Base-by-base conservation (phyloP, 2,888 invertebrate genomes). In the Escarpia spicata region DNA sequence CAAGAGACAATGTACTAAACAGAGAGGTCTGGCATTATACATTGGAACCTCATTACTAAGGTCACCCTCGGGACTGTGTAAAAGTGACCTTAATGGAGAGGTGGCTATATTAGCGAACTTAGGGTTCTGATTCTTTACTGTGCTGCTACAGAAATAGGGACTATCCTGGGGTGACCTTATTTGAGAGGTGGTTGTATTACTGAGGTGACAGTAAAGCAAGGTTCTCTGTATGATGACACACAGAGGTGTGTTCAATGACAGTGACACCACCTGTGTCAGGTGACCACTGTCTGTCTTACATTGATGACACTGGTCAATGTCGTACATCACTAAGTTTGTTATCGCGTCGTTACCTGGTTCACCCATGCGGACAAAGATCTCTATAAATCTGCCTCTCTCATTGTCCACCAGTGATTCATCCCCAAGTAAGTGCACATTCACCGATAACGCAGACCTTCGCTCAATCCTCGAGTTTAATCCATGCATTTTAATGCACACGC, bases 401-500 rank as follows among this genome's bases (percentile, higher is more conserved):
- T 2, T 26, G 75, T n/a, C 75, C 75, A 75, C 26, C 75, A 75
- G 75, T 75, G 75, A 75, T 26, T 75, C 75, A 75, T 75, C n/a
- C 26, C n/a, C 26, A 15, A 75, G n/a, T 75, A 52, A 52, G 52
- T 52, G 52, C 19, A 26, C 75, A 75, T 75, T 75, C 75, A 75
- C 75, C 6, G 75, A 75, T 75, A 75, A 75, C 26, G 26, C 75
- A 75, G 75, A 75, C 75, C 75, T 52, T 52, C 9, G 52, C 52
- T 12, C 75, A 75, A 75, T 75, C 75, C 75, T 26, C 6, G 75
- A 75, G 75, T 75, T 75, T 75, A 75, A 75, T 75, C 75, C 75
- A 75, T 75, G 75, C 75, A 75, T 75, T 75, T 75, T 26, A 75
- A 75, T 75, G 75, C 75, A 75, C 75, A 75, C n/a, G 26, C 75